These are phyloP conservation scores for Apistogramma diplotaenia DNA, from an alignment of 2,113 vertebrate species.

Conservation along the genomic window DNA sequence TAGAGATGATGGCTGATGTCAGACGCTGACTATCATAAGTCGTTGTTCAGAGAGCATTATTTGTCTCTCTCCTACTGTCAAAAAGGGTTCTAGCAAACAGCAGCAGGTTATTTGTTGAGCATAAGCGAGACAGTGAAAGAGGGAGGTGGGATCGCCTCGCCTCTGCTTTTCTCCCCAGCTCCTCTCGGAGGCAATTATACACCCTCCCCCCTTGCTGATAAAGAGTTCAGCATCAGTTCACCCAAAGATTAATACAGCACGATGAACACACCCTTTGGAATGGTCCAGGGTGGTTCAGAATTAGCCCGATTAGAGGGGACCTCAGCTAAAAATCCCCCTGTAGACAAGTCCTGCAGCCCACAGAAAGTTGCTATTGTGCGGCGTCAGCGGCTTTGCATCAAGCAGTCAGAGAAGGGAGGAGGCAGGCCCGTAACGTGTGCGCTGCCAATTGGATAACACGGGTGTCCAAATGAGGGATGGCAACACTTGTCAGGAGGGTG, in stretches of 20 bases:
- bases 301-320: slow-evolving; percentile 59
- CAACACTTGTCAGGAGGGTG: slow-evolving; percentile 51
- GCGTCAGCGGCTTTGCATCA: slow-evolving; percentile 52
- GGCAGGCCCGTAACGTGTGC: slow-evolving; percentile 41
- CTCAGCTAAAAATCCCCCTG: slow-evolving; percentile 46
- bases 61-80: background rate
- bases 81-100: slow-evolving; percentile 19
- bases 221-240: slow-evolving; percentile 77
- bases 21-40: background rate
- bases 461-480: slow-evolving; percentile 59
- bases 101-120: slow-evolving; percentile 27
- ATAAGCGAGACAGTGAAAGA: slow-evolving; percentile 26
- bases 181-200: slow-evolving; percentile 41
- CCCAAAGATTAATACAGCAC: slow-evolving; percentile 63
- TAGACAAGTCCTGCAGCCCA: slow-evolving; percentile 38
- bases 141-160: slow-evolving; percentile 19
- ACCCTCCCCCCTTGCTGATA: slow-evolving; percentile 52
- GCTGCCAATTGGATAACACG: slow-evolving; percentile 56
- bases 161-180: slow-evolving; percentile 15
- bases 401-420: slow-evolving; percentile 22
- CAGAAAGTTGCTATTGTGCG: slow-evolving; percentile 64
- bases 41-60: background rate
- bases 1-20: background rate
- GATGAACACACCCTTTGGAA: slow-evolving; percentile 60
- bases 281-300: slow-evolving; percentile 56